Conservation (phyloP, 2,888 invertebrate species). For the Lamellibrachia columna region DNA sequence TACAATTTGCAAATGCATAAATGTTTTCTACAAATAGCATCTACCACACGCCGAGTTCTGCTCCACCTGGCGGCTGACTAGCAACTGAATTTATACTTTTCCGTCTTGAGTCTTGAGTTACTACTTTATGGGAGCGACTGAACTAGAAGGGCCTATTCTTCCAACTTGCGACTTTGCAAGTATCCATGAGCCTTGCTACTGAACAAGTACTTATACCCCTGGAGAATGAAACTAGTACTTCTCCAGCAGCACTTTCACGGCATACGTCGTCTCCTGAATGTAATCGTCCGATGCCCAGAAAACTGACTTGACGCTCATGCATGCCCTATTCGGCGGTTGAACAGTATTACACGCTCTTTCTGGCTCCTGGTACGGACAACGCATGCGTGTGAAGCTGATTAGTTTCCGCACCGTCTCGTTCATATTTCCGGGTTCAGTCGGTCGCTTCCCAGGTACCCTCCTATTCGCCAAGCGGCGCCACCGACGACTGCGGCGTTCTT, state of each 20-base stretch:
- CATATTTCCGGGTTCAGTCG: neutral
- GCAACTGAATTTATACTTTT: neutral
- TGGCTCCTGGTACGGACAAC: constrained; percentile 11
- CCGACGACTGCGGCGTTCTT: neutral
- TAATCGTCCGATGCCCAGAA: neutral
- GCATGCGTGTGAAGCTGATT: constrained; percentile 9
- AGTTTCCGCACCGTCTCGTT: constrained; percentile 6
- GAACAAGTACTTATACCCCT: neutral
- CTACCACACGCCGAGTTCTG: neutral
- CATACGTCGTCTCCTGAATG: constrained; percentile 4
- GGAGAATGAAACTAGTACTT: neutral
- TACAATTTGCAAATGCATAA: neutral
- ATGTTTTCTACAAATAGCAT: neutral
- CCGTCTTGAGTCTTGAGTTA: neutral
- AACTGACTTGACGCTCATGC: neutral
- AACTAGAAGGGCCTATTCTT: neutral
- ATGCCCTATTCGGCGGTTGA: neutral
- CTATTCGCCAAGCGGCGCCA: neutral
- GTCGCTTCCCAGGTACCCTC: neutral
- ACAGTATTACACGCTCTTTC: neutral
- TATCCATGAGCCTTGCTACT: neutral
- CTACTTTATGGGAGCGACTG: neutral
- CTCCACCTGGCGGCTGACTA: neutral
- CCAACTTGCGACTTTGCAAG: neutral
- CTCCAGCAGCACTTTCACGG: neutral